Percentiles rank a stretch among this genome's conserved stretches.
Conservation (phyloP, 2,797 vertebrate genomes). For the Gephyroberyx darwinii region DNA sequence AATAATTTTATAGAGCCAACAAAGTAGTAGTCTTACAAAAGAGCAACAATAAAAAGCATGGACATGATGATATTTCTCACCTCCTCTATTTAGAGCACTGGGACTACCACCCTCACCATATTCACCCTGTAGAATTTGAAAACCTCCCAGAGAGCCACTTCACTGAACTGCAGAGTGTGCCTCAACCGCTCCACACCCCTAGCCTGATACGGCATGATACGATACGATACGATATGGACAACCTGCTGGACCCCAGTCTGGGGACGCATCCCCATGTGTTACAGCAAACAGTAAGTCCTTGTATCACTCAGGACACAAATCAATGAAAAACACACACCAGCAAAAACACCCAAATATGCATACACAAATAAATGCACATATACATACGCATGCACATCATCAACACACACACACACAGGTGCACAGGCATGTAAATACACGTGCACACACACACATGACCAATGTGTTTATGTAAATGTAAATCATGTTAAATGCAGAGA, state of each 20-base stretch:
- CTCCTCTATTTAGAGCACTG: slow-evolving; percentile 87
- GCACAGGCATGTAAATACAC: neutral
- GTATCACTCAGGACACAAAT: neutral
- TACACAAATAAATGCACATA: neutral
- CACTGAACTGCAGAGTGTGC: slow-evolving; percentile 97
- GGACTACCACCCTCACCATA: slow-evolving; percentile 91
- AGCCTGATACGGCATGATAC: slow-evolving; percentile 88
- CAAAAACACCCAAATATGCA: neutral
- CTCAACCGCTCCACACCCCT: slow-evolving; percentile 87
- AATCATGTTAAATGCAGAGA: no score
- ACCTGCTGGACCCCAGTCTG: slow-evolving; percentile 88
- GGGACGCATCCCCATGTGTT: slow-evolving; percentile 79
- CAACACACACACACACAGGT: neutral
- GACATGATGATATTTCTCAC: slow-evolving; percentile 27
- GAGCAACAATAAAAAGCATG: slow-evolving; percentile 14
- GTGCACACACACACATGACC: neutral
- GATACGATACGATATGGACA: slow-evolving; percentile 90
- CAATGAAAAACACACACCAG: slow-evolving; percentile 38
- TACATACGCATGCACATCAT: slow-evolving; percentile 4
- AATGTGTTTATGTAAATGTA: no score
- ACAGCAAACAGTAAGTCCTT: slow-evolving; percentile 76
- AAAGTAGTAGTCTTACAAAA: neutral
- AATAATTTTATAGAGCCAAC: neutral
- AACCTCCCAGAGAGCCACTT: slow-evolving; percentile 92
- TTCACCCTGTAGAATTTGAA: slow-evolving; percentile 90